Conservation (phyloP, 2,113 vertebrate species). For the Sus scrofa region DNA sequence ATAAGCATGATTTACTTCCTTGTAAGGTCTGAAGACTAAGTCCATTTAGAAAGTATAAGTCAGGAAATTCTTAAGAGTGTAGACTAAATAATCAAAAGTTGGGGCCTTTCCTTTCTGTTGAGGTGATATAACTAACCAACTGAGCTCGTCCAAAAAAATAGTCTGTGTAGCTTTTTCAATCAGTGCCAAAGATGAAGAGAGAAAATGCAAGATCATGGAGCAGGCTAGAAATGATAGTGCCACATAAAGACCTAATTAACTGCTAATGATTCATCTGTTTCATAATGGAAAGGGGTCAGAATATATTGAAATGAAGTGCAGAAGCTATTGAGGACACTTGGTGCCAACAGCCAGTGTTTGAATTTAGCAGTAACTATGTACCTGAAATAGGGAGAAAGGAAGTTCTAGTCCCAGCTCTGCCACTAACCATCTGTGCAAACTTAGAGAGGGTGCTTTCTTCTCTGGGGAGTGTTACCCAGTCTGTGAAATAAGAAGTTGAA, state of each 20-base stretch:
- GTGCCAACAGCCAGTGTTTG: neutral
- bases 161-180: slow-evolving; percentile 61
- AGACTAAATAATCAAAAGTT: slow-evolving; percentile 75
- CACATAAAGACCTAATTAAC: slow-evolving; percentile 42
- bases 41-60: slow-evolving; percentile 72
- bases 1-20: slow-evolving; percentile 66
- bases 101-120: slow-evolving; percentile 63
- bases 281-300: slow-evolving; percentile 32
- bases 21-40: slow-evolving; percentile 73
- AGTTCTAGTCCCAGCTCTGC: slow-evolving; percentile 12
- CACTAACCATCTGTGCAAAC: slow-evolving; percentile 49
- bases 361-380: slow-evolving; percentile 37
- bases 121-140: slow-evolving; percentile 70
- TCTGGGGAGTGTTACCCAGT: slow-evolving; percentile 31
- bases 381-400: slow-evolving; percentile 37
- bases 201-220: slow-evolving; percentile 44
- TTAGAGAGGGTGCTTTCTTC: slow-evolving; percentile 38
- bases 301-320: slow-evolving; percentile 1
- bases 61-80: slow-evolving; percentile 71
- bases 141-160: slow-evolving; percentile 58
- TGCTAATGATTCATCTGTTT: slow-evolving; percentile 30
- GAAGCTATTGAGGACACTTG: slow-evolving; percentile 46
- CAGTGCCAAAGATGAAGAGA: slow-evolving; percentile 37
- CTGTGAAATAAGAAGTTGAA: slow-evolving; percentile 61
- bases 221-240: slow-evolving; percentile 44